Evolutionary conservation across 2,888 invertebrate species (phyloP), one percentile per base, ranked within the genome.

Genomic region (Drosophila atripex): DNA sequence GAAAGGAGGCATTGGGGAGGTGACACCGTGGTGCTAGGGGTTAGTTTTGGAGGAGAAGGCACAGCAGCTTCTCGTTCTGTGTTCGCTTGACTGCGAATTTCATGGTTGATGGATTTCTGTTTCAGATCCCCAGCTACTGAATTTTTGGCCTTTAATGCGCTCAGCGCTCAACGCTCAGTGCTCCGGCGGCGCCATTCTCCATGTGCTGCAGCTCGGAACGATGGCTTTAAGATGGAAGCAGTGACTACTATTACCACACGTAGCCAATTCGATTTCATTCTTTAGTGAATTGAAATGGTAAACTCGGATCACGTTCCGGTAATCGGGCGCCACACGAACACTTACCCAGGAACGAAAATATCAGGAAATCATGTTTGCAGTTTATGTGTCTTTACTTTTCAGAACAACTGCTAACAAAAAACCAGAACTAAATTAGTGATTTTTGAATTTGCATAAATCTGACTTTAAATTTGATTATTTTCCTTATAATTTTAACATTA

Each of bases 81-180:
- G 86, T 83, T 77, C 88, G 88, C 86, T 86, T 85, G 83, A 85
- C 86, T 83, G 86, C 88, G 75, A 87, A 73, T 87, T 83, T 83
- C 83, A 87, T 82, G 82, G 88, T 83, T 83, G 88, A 83, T 87
- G 88, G 79, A 87, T 82, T 88, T 76, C 86, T 73, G 60, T 43
- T 51, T 56, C 32, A 54, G 50, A 64, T 56, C 43, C 51, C 54
- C 30, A 70, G 53, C 60, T 50, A 38, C 30, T 38, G 11, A 32
- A 35, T 35, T 46, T 30, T 38, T 5, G 52, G 47, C 35, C 47
- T 71, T 61, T 53, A 53, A 53, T 58, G 46, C 25, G 25, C 23
- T 18, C 35, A 28, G 8, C 11, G 25, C 14, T 23, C 0, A 23
- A 23, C 21, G 21, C 21, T 23, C 21, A 4, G 21, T 23, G 21